phyloP scores from a whole-genome alignment of 1,140 invertebrate genomes.

The Sycobia sp. region DNA sequence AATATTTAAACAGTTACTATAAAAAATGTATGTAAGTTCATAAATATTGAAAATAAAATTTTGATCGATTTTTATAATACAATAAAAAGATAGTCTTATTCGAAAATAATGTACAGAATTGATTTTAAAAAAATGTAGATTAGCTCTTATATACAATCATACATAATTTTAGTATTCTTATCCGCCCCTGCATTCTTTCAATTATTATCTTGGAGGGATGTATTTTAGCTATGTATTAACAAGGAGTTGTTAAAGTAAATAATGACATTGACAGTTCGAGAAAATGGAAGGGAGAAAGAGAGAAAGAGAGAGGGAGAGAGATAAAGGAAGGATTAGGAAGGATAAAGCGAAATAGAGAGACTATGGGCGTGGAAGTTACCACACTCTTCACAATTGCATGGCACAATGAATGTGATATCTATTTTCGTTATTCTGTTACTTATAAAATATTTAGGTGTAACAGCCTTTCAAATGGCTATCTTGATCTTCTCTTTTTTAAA shows the following conservation, averaged over 20 bases:
- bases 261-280: too few relatives aligned
- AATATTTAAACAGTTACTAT: too few relatives aligned
- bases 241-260: conserved; percentile 41
- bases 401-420: conserved; percentile 49
- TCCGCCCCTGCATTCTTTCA: conserved; percentile 34
- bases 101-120: too few relatives aligned
- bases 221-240: conserved; percentile 58
- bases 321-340: too few relatives aligned
- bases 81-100: too few relatives aligned
- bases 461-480: not conserved
- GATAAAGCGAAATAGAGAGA: conserved; percentile 45
- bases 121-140: too few relatives aligned
- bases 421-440: conserved; percentile 15
- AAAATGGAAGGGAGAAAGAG: too few relatives aligned
- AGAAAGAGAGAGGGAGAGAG: too few relatives aligned
- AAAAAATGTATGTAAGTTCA: too few relatives aligned
- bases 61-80: too few relatives aligned
- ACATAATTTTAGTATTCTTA: not conserved
- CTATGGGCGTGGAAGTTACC: conserved; percentile 57
- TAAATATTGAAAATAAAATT: too few relatives aligned
- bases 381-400: conserved; percentile 56
- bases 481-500: not conserved
- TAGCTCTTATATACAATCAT: conserved; percentile 11
- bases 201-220: conserved; percentile 62
- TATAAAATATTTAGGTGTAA: conserved; percentile 2